phyloP scores from a whole-genome alignment of 2,797 vertebrate genomes.

The Pteronotus mesoamericanus region DNA sequence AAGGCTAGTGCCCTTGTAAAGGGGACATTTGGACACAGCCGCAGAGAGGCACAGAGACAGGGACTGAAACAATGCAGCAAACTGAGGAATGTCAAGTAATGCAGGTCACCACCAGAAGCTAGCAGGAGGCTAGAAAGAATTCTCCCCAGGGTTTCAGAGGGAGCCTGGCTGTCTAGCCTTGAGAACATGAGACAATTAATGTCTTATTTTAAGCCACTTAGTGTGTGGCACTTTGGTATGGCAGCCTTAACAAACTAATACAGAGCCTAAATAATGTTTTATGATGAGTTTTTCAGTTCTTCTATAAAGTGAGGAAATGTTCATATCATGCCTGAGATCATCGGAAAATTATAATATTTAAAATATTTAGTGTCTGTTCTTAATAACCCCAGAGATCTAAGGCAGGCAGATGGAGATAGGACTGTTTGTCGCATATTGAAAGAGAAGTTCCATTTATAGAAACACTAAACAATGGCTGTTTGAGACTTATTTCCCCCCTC shows the following conservation, averaged over 20 bases:
- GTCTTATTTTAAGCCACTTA: not conserved
- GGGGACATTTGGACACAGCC: not conserved
- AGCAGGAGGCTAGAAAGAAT: not conserved
- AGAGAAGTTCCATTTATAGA: not conserved
- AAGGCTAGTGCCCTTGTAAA: not conserved
- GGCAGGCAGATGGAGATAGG: not conserved
- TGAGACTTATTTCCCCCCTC: not conserved
- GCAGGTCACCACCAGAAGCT: not conserved
- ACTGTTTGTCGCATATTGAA: not conserved
- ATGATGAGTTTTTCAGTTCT: not conserved
- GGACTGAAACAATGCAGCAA: accelerated
- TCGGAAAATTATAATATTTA: not conserved
- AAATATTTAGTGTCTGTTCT: not conserved
- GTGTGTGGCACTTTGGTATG: not conserved
- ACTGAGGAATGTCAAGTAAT: not conserved
- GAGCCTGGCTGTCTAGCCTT: not conserved
- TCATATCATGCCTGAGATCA: not conserved
- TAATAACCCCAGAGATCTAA: not conserved
- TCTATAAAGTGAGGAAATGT: not conserved
- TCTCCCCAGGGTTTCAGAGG: not conserved
- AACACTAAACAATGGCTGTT: not conserved
- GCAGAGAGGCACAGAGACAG: not conserved
- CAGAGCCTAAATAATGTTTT: not conserved
- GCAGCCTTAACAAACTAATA: not conserved
- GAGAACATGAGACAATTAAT: not conserved